These are phyloP conservation scores for Pseudochaenichthys georgianus DNA, from an alignment of 2,797 vertebrate genomes.

Conservation along the genomic window DNA sequence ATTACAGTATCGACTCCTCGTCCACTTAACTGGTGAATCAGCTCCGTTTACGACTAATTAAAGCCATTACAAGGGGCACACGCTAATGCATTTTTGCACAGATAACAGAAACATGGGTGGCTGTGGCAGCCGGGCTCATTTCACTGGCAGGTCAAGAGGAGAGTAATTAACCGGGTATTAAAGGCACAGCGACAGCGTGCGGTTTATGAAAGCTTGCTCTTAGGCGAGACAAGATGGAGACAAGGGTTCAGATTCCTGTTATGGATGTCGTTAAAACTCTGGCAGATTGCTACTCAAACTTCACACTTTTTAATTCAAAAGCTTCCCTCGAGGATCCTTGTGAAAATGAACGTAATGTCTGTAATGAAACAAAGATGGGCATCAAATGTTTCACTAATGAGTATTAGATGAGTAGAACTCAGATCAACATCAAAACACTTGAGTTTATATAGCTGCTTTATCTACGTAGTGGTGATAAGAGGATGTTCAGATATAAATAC, in stretches of 20 bases:
- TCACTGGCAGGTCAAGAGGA: constrained; percentile 81
- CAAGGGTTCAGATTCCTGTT: constrained; percentile 48
- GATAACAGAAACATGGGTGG: constrained; percentile 78
- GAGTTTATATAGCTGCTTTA: neutral
- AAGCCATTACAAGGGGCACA: constrained; percentile 81
- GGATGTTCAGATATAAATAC: neutral
- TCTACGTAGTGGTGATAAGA: neutral
- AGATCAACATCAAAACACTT: neutral
- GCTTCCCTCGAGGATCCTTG: constrained; percentile 13
- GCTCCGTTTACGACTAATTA: constrained; percentile 85
- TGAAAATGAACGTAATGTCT: neutral
- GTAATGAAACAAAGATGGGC: constrained; percentile 7
- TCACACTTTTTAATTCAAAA: constrained; percentile 27
- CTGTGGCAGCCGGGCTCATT: constrained; percentile 63
- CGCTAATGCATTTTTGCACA: constrained; percentile 79
- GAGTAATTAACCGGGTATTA: constrained; percentile 82
- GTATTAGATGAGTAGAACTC: neutral
- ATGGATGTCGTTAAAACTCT: constrained; percentile 44
- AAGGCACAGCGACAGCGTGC: constrained; percentile 50
- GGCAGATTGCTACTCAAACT: constrained; percentile 37
- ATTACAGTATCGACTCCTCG: constrained; percentile 73
- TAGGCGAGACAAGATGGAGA: constrained; percentile 59
- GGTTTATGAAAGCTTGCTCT: constrained; percentile 41
- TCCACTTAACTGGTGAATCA: constrained; percentile 77
- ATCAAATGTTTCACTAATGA: constrained; percentile 8